Base-by-base conservation (phyloP, 1,140 invertebrate species). In the Idris sp. region DNA sequence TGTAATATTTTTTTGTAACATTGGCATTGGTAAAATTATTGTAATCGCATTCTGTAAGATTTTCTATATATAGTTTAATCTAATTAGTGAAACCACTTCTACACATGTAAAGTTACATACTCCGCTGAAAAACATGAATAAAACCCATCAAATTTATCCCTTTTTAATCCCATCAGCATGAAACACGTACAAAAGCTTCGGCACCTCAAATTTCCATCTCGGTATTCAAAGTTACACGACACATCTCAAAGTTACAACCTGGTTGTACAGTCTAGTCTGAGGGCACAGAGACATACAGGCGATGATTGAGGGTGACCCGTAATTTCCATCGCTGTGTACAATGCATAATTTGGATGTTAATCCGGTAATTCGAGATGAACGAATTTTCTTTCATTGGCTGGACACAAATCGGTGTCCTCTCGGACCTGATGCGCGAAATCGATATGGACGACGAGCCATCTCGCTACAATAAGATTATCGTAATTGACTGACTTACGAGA, bases 401-500 rank as follows among this genome's bases (percentile, higher is more conserved):
- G 78, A 81, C 79, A 80, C 78, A 48, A 81, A 83, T 84, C 78
- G 78, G 81, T 80, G 76, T 81, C 65, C 77, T 40, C 46, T 78
- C 74, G 56, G 46, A 54, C 74, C 72, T 74, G 77, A 51, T 69
- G 58, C 69, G 71, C 64, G 71, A 72, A 82, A 83, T 79, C 79
- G 77, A 61, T 77, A 73, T 68, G 68, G 62, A 53, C 62, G 36
- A 19, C 53, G 46, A 72, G 28, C 38, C 53, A 59, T 59, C 44
- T 41, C 67, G 22, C 7, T 77, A 75, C 81, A 84, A 85, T 80
- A 77, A 85, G 83, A 85, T 86, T 86, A 86, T 84, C 80, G 83
- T 85, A 85, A 86, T 86, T 83, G 81, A 84, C 82, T 83, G 82
- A 84, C 83, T 86, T 85, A 81, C 80, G 81, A 83, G 83, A 82